These are phyloP conservation scores for Mixornis gularis DNA, from an alignment of 2,113 vertebrate species.

Conservation along the genomic window DNA sequence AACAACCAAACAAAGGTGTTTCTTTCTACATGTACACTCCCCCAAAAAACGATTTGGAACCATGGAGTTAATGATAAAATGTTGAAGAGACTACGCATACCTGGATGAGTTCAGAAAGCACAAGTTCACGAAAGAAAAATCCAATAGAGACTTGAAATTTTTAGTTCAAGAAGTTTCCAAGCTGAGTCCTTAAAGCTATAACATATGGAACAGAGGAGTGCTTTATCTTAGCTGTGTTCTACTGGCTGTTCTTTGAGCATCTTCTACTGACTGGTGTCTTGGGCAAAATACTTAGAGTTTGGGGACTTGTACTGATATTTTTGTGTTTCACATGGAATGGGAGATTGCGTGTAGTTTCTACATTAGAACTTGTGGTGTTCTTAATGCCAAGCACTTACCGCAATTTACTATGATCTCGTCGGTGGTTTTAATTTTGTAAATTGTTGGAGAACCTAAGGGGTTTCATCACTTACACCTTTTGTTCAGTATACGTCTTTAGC, in stretches of 20 bases:
- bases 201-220: neutral
- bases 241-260: neutral
- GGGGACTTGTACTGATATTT: neutral
- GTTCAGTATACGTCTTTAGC: neutral
- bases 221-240: neutral
- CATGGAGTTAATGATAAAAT: neutral
- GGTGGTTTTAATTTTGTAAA: neutral
- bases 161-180: neutral
- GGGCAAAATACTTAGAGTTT: neutral
- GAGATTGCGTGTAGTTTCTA: neutral
- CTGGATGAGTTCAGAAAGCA: neutral
- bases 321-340: neutral
- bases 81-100: fast-evolving
- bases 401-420: neutral
- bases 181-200: neutral
- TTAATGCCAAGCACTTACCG: neutral
- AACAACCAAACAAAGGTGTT: neutral
- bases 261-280: neutral
- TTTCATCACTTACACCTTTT: neutral
- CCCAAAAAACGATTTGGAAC: neutral
- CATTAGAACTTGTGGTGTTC: neutral
- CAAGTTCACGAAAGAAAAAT: neutral
- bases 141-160: neutral
- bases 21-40: fast-evolving
- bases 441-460: neutral